Evolutionary conservation across 1,140 invertebrate genomes (phyloP).

Genomic region (Rhopalosiphum padi): DNA sequence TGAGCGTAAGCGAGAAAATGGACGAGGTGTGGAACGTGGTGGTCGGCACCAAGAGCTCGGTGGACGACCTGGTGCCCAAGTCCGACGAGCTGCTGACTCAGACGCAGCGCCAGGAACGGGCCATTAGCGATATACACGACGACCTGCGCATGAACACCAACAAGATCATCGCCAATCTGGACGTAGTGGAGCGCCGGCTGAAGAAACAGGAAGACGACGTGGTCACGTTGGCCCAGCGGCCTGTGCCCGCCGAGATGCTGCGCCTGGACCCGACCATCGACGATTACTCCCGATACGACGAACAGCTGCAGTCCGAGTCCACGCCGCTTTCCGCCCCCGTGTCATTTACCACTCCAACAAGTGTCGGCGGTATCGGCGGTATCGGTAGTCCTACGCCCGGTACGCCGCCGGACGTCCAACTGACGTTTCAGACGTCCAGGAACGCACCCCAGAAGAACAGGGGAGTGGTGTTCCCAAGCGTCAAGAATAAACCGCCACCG

Average conservation of each 20-base stretch:
- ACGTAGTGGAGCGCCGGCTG: slow-evolving; percentile 81
- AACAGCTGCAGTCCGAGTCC: slow-evolving; percentile 59
- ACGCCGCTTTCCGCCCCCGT: slow-evolving; percentile 58
- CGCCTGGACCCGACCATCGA: slow-evolving; percentile 77
- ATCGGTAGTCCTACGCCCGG: slow-evolving; percentile 61
- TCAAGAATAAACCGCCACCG: slow-evolving; percentile 86
- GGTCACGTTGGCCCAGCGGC: slow-evolving; percentile 72
- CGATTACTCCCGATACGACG: slow-evolving; percentile 70
- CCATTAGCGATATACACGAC: slow-evolving; percentile 85
- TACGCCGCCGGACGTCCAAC: slow-evolving; percentile 64
- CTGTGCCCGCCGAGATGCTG: slow-evolving; percentile 75
- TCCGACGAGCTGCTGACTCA: slow-evolving; percentile 84
- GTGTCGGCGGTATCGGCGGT: slow-evolving; percentile 61
- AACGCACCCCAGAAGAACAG: slow-evolving; percentile 67
- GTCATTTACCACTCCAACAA: slow-evolving; percentile 59
- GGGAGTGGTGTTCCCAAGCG: slow-evolving; percentile 86
- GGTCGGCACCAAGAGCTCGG: slow-evolving; percentile 83
- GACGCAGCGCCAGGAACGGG: slow-evolving; percentile 83
- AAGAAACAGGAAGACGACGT: slow-evolving; percentile 84
- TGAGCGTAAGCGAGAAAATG: slow-evolving; percentile 87
- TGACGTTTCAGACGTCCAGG: slow-evolving; percentile 63
- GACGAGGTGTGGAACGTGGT: slow-evolving; percentile 89
- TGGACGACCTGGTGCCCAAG: slow-evolving; percentile 83
- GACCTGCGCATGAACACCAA: slow-evolving; percentile 83
- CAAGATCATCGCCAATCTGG: slow-evolving; percentile 85